Evolutionary conservation across 2,888 invertebrate species (phyloP), one percentile per base, ranked within the genome.

Genomic region (Ennomos quercinarius): DNA sequence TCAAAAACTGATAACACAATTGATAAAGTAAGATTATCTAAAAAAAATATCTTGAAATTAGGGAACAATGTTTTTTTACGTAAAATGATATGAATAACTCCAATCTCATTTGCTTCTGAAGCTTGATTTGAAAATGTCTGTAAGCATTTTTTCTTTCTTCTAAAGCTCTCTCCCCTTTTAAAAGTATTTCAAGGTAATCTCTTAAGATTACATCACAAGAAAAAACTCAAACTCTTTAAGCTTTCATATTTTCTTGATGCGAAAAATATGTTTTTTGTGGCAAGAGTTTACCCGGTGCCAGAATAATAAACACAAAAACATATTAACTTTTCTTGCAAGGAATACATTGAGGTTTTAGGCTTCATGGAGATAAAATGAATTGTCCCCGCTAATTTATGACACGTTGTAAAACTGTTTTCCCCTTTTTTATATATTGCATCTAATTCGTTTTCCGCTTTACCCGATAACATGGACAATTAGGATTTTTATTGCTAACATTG

Each of bases 131-230:
- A 44, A 46, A 51, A 51, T 43, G 36, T 48, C 69, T 72, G 76
- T 75, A 83, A 84, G 80, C 72, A 80, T 77, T 77, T 27, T 75
- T 71, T 73, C 74, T 80, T 83, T 81, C 72, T 70, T 69, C 70
- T 64, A 57, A 59, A 57, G 61, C 53, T 68, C 68, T 69, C 76
- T 75, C 76, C 80, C 81, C 81, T 76, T 81, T 73, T 77, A 69
- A 81, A 87, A 86, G 82, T 84, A 83, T 86, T 87, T 83, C 77
- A 81, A 80, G 78, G 84, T 89, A 89, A 91, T 89, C 87, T 86
- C 78, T 80, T 80, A 80, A 86, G 86, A 88, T 87, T 86, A 84
- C 83, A 83, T 79, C 75, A 75, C 71, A 80, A 27, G 46, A 50
- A 81, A 86, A 86, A 87, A 81, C 78, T 78, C 77, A 76, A 89